Percentiles rank a stretch among this genome's conserved stretches.
Conservation (phyloP, 2,888 invertebrate species). For the Tetranychus piercei region DNA sequence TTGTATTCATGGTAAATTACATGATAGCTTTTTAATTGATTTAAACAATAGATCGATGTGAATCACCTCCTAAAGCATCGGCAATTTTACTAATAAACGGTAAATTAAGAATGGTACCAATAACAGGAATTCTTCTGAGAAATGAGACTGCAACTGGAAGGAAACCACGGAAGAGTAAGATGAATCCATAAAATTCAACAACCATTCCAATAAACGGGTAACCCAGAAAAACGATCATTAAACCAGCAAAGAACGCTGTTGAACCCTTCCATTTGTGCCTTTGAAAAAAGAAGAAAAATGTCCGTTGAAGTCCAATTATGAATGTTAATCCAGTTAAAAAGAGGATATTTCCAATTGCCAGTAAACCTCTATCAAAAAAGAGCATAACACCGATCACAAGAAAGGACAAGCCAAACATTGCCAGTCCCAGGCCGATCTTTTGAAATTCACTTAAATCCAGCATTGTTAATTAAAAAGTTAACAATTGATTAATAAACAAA, state of each 20-base stretch:
- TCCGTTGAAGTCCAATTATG: constrained; percentile 84
- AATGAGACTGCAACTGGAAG: constrained; percentile 91
- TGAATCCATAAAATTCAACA: constrained; percentile 86
- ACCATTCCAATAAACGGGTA: constrained; percentile 94
- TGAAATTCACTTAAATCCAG: not conserved
- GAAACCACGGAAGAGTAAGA: constrained; percentile 69
- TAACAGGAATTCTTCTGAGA: constrained; percentile 69
- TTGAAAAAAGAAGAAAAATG: constrained; percentile 94
- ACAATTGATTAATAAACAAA: constrained; percentile 1
- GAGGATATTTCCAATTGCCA: constrained; percentile 96
- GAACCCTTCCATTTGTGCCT: constrained; percentile 80
- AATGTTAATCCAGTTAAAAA: constrained; percentile 86
- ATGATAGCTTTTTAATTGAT: not conserved
- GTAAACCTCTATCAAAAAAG: constrained; percentile 83
- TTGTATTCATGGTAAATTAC: too few species aligned
- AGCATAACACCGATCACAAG: constrained; percentile 79
- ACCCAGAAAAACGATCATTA: constrained; percentile 71
- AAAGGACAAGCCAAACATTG: constrained; percentile 86
- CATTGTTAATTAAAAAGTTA: not conserved
- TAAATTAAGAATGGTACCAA: constrained; percentile 69
- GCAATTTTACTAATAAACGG: constrained; percentile 57
- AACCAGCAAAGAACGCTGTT: constrained; percentile 74
- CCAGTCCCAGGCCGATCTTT: constrained; percentile 76
- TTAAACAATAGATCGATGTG: constrained; percentile 19
- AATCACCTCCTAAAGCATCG: constrained; percentile 23